Conservation (phyloP, 2,797 vertebrate species). For the Pipistrellus nathusii region DNA sequence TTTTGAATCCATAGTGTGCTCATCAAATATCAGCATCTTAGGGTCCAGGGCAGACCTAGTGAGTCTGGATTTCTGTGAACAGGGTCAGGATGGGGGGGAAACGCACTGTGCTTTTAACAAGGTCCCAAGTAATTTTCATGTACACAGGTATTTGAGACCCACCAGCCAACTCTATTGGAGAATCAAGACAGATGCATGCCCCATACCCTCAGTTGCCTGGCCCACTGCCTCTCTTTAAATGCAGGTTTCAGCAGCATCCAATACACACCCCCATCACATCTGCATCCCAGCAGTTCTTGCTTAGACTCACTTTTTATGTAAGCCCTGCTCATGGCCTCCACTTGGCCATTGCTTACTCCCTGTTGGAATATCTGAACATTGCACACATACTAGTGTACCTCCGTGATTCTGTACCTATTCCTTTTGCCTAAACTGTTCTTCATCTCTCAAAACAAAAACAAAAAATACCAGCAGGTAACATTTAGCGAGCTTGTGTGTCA, state of each 20-base stretch:
- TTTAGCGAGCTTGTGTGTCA: background rate
- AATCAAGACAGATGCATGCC: background rate
- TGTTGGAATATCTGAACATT: background rate
- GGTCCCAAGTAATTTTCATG: background rate
- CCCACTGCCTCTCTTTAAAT: background rate
- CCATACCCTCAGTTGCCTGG: background rate
- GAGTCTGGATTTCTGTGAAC: background rate
- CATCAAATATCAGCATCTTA: background rate
- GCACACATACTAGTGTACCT: background rate
- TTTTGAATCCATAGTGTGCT: background rate
- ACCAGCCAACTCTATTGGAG: background rate
- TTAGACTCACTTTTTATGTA: background rate
- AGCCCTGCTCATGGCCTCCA: rapidly evolving
- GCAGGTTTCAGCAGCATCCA: background rate
- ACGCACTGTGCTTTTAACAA: background rate
- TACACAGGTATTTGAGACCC: background rate
- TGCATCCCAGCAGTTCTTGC: background rate
- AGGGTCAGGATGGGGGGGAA: background rate
- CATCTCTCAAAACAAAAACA: background rate
- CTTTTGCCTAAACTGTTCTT: background rate
- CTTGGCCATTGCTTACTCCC: background rate
- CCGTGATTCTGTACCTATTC: background rate
- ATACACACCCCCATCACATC: background rate
- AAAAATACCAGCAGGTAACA: background rate
- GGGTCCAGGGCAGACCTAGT: background rate